Evolutionary conservation across 2,797 vertebrate genomes (phyloP).

Genomic region (Muscicapa comitata): DNA sequence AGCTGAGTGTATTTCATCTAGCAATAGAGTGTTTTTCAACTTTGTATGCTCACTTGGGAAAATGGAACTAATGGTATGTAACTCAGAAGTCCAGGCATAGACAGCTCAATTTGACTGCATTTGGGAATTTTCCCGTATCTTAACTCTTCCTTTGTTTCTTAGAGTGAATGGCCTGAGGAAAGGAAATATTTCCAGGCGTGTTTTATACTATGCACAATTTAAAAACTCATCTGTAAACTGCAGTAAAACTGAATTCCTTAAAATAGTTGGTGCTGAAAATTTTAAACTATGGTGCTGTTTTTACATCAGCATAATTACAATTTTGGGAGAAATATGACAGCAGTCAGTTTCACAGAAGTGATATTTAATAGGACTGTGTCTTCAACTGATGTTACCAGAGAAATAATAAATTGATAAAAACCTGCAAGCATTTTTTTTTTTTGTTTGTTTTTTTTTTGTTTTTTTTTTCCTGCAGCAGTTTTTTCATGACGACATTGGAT

Average conservation of each 20-base stretch:
- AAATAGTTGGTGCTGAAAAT: not conserved
- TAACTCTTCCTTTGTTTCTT: not conserved
- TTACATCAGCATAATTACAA: not conserved
- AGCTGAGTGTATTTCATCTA: not conserved
- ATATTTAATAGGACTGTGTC: not conserved
- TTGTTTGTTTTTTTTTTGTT: not conserved
- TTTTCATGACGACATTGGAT: not conserved
- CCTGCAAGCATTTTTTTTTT: rapidly evolving
- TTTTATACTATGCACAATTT: not conserved
- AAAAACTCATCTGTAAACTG: not conserved
- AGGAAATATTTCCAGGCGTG: not conserved
- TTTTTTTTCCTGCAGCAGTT: not conserved
- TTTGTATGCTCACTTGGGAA: not conserved
- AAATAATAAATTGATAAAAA: not conserved
- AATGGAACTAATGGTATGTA: rapidly evolving
- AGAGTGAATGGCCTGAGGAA: not conserved
- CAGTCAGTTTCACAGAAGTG: not conserved
- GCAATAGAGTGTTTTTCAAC: not conserved
- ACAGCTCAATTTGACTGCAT: not conserved
- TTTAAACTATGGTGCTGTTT: not conserved
- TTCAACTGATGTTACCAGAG: not conserved
- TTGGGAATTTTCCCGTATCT: not conserved
- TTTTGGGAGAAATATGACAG: not conserved
- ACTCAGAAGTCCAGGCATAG: not conserved
- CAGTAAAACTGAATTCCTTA: not conserved